A percentile compares a stretch with the other conserved stretches of the same genome.
Conservation (phyloP, 2,113 vertebrate genomes). For the Bambusicola thoracicus region DNA sequence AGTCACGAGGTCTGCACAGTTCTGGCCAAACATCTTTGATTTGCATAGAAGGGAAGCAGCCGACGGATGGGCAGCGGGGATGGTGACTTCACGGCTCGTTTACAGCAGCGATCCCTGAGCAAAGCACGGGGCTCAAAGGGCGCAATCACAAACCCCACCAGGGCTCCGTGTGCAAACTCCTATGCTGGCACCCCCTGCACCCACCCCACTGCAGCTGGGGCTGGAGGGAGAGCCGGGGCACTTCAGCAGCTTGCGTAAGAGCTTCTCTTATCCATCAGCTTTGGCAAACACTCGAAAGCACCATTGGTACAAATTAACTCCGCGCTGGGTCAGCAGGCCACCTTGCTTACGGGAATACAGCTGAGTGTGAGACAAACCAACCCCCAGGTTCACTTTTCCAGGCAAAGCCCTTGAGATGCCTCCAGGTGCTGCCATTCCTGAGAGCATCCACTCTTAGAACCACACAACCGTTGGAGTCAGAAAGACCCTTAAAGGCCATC, state of each 20-base stretch:
- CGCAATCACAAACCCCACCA: neutral
- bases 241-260: constrained; percentile 20
- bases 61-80: neutral
- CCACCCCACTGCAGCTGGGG: neutral
- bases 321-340: neutral
- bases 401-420: constrained; percentile 12
- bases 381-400: neutral
- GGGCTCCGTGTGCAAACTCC: neutral
- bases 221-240: neutral
- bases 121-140: rapidly evolving
- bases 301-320: constrained; percentile 54
- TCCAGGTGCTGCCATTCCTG: neutral
- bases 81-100: neutral
- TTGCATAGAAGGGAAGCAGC: constrained; percentile 36
- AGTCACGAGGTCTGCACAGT: neutral
- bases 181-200: rapidly evolving
- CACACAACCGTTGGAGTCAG: too few relatives aligned
- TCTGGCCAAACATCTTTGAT: neutral
- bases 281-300: constrained; percentile 53
- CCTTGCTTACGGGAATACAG: constrained; percentile 30
- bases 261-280: constrained; percentile 49
- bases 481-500: too few relatives aligned
- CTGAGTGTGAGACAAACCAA: neutral
- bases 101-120: neutral
- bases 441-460: neutral